These are phyloP conservation scores for Eristalis intricaria DNA, from an alignment of 2,888 invertebrate species.

Conservation along the genomic window DNA sequence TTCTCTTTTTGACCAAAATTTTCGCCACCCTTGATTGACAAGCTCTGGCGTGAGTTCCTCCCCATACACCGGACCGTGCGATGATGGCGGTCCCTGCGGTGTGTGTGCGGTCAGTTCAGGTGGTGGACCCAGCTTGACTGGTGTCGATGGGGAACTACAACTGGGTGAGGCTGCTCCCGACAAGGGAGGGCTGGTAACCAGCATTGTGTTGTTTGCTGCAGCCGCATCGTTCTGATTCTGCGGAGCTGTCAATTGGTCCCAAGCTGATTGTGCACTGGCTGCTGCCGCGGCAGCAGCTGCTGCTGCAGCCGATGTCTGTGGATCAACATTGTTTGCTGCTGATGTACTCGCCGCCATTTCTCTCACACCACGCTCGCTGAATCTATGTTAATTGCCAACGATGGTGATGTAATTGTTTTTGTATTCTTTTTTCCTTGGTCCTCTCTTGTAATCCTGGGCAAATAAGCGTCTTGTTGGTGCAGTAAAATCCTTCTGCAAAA, in stretches of 20 bases:
- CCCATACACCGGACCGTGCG: constrained; percentile 77
- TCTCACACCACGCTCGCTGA: constrained; percentile 73
- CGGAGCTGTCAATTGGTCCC: constrained; percentile 81
- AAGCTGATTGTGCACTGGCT: constrained; percentile 78
- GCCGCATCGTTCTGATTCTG: constrained; percentile 74
- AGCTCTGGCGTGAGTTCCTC: constrained; percentile 80
- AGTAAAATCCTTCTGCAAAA: constrained; percentile 5
- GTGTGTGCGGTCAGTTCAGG: constrained; percentile 79
- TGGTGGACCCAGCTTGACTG: constrained; percentile 78
- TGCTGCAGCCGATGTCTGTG: constrained; percentile 41
- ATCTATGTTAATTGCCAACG: constrained; percentile 74
- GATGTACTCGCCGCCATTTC: constrained; percentile 74
- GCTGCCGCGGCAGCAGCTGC: constrained; percentile 70
- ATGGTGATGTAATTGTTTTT: constrained; percentile 71
- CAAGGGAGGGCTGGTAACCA: constrained; percentile 73
- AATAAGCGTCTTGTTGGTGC: neutral
- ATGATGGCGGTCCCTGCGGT: constrained; percentile 79
- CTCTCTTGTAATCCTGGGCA: neutral
- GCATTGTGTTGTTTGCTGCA: constrained; percentile 60
- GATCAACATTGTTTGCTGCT: constrained; percentile 68
- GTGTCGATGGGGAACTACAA: constrained; percentile 79
- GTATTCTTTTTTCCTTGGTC: neutral
- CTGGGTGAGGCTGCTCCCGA: constrained; percentile 77
- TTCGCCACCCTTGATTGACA: constrained; percentile 95
- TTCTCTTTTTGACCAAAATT: constrained; percentile 98